Base-by-base conservation (phyloP, 2,888 invertebrate species). In the Mantis religiosa region DNA sequence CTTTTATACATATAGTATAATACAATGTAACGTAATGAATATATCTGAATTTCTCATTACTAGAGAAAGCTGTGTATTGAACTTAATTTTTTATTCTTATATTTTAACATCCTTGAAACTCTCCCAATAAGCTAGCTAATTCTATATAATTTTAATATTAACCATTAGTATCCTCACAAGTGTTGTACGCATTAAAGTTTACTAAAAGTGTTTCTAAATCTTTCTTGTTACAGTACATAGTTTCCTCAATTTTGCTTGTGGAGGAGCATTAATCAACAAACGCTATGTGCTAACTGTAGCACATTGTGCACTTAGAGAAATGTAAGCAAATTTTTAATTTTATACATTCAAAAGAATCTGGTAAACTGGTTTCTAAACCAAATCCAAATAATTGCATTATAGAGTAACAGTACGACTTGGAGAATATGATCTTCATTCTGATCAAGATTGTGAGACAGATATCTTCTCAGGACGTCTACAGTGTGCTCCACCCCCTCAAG, bases 401-500 rank as follows among this genome's bases (percentile, higher is more conserved):
- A 95, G 95, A 89, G 93, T 93, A 90, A 93, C 94, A 82, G 94
- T 95, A 3, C 94, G 96, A 15, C 92, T 96, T 82, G 96, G 96
- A 1, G 96, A 96, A 92, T 95, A 95, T 91, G 95, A 96, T 91
- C 94, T 94, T 0, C 94, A 94, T 90, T 94, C 94, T 1, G 94
- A 95, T 82, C 93, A 94, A 0, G 96, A 96, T 91, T 96, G 96
- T 92, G 93, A 94, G 30, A 92, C 92, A 92, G 93, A 91, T 25
- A 6, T 54, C 0, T 20, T 82, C 0, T 54, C 89, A 7, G 87
- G 85, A 2, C 82, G 89, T 27, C 84, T 84, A 12, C 82, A 89
- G 47, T 97, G 97, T 92, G 94, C 95, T 2, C 94, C 94, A 0
- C 93, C 94, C 0, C 94, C 95, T 0, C 91, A 95, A 34, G 95